Conservation (phyloP, 2,888 invertebrate species). For the Habrosyne pyritoides region DNA sequence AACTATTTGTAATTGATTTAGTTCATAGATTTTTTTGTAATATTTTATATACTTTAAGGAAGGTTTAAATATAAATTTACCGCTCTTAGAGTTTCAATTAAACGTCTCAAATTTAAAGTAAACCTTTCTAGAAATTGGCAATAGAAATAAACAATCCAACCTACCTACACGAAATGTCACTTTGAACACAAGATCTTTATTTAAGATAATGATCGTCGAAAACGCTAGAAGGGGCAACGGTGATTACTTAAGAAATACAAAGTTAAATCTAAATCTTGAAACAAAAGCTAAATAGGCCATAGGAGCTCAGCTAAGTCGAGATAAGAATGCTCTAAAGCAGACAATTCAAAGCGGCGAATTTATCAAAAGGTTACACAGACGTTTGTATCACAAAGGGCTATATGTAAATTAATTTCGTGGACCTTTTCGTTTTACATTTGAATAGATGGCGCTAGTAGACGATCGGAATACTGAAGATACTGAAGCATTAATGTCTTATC, state of each 20-base stretch:
- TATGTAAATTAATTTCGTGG: conserved; percentile 75
- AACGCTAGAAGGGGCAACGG: conserved; percentile 33
- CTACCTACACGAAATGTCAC: conserved; percentile 22
- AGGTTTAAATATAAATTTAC: no score
- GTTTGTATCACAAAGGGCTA: conserved; percentile 49
- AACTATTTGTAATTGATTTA: no score
- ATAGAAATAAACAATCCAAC: neutral
- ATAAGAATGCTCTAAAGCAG: conserved; percentile 53
- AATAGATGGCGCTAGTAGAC: conserved; percentile 39
- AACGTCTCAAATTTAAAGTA: neutral
- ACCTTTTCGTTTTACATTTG: conserved; percentile 65
- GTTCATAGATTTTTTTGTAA: no score
- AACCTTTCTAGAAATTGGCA: neutral
- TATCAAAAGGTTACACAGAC: conserved; percentile 57
- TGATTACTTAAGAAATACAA: conserved; percentile 54
- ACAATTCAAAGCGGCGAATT: conserved; percentile 51
- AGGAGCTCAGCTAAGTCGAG: conserved; percentile 49
- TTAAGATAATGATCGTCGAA: conserved; percentile 22
- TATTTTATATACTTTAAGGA: no score
- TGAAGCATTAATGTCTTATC: conserved; percentile 43
- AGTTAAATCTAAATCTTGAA: conserved; percentile 53
- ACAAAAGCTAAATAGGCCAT: conserved; percentile 60
- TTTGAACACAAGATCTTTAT: conserved; percentile 32
- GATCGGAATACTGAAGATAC: conserved; percentile 6
- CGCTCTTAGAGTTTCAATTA: no score